Conservation (phyloP, 2,888 invertebrate genomes). For the Thymelicus sylvestris region DNA sequence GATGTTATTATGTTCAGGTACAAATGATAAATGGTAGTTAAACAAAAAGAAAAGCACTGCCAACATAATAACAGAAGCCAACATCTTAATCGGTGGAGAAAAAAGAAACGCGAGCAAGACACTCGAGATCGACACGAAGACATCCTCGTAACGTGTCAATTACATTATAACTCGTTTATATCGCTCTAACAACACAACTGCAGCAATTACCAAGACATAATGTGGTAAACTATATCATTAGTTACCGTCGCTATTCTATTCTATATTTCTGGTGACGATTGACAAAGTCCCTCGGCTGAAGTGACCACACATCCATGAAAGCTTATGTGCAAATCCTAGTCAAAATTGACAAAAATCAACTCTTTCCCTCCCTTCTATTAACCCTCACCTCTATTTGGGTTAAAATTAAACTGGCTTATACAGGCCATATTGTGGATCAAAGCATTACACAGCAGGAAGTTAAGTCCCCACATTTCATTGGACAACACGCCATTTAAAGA, state of each 20-base stretch:
- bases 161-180: conserved; percentile 44
- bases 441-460: conserved; percentile 58
- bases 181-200: conserved; percentile 9
- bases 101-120: conserved; percentile 46
- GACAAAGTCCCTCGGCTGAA: too few species aligned
- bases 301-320: too few species aligned
- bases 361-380: too few species aligned
- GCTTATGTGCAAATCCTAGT: too few species aligned
- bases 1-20: conserved; percentile 40
- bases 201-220: background rate
- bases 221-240: too few species aligned
- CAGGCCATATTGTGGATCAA: conserved; percentile 49
- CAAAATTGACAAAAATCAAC: conserved; percentile 32
- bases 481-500: conserved; percentile 58
- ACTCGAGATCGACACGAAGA: conserved; percentile 47
- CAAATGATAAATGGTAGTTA: conserved; percentile 41
- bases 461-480: conserved; percentile 60
- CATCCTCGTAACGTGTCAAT: conserved; percentile 47
- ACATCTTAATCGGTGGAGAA: conserved; percentile 49
- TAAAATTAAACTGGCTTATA: conserved; percentile 41
- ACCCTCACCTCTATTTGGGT: conserved; percentile 5
- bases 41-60: conserved; percentile 50
- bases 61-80: conserved; percentile 51
- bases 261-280: too few species aligned
- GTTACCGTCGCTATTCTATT: too few species aligned